Evolutionary conservation across 2,888 invertebrate species (phyloP).

Genomic region (Dione juno): DNA sequence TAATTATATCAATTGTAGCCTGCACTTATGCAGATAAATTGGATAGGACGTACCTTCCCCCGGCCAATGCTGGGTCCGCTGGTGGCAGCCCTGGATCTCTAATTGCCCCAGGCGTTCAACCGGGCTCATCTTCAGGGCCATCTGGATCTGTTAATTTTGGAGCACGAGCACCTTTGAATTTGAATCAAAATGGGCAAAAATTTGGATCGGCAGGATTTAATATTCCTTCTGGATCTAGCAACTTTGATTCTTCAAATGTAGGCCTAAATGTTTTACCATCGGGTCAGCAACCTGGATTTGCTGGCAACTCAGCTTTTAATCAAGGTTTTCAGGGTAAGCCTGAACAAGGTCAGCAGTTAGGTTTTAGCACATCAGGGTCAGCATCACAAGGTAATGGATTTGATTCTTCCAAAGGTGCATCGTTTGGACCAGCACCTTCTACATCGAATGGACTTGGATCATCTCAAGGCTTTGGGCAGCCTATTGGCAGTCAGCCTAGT

Average conservation of each 20-base stretch:
- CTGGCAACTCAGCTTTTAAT: not conserved
- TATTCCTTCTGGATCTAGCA: slow-evolving; percentile 17
- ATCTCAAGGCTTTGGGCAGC: slow-evolving; percentile 26
- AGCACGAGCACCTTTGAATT: slow-evolving; percentile 36
- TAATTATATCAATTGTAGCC: slow-evolving; percentile 71
- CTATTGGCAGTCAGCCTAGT: slow-evolving; percentile 7
- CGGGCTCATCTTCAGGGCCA: slow-evolving; percentile 32
- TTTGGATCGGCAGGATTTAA: slow-evolving; percentile 16
- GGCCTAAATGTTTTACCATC: not conserved
- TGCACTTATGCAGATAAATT: slow-evolving; percentile 73
- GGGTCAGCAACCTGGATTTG: slow-evolving; percentile 8
- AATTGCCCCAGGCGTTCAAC: slow-evolving; percentile 57
- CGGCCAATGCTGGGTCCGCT: slow-evolving; percentile 68
- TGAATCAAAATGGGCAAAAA: slow-evolving; percentile 4
- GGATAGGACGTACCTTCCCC: slow-evolving; percentile 76
- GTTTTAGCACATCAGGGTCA: slow-evolving; percentile 9
- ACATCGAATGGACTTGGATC: slow-evolving; percentile 15
- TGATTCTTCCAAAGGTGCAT: slow-evolving; percentile 6
- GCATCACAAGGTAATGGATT: slow-evolving; percentile 13
- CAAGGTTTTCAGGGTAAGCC: not conserved
- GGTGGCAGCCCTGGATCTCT: slow-evolving; percentile 74
- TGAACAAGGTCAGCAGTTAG: slow-evolving; percentile 15
- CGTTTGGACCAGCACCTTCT: slow-evolving; percentile 11
- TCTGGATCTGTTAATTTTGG: slow-evolving; percentile 39
- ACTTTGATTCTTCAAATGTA: slow-evolving; percentile 6